Base-by-base conservation (phyloP, 2,888 invertebrate species). In the Troides oblongomaculatus region DNA sequence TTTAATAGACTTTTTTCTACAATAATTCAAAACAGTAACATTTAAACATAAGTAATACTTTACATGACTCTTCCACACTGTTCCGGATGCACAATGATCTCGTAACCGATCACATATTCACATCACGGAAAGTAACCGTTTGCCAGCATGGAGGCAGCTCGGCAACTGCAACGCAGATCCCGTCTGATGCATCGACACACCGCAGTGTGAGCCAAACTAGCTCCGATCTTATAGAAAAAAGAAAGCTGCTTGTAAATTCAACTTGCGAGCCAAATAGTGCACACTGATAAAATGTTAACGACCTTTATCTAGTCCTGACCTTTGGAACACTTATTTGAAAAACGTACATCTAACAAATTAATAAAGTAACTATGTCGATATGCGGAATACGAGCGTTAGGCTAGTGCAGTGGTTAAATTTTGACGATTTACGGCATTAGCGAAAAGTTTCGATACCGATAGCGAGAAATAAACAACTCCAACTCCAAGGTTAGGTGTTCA, bases 251-350 rank as follows among this genome's bases (percentile, higher is more conserved):
- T 69, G 64, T 72, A 74, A 75, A 77, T 77, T 75, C 76, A 75
- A 72, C 73, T 72, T 72, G 73, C 72, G 79, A 77, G 79, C 79
- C 79, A 79, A 79, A 76, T 74, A 70, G 72, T 75, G 74, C 73
- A 74, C 78, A 77, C 79, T 79, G 77, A 78, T 78, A 79, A 78
- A 75, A 75, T 73, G 77, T 75, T 77, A 76, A 74, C 77, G 76
- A 77, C 78, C 78, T 79, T 78, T 77, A 74, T 73, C 73, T 74
- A 76, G 73, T 73, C 68, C 69, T 70, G 71, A 69, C 72, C 72
- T 71, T 71, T 63, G 63, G 62, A 25, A 56, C 69, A 58, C 65
- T 59, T 71, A 53, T 65, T 62, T 59, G 58, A 58, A 58, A 60
- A 68, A 58, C 68, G 68, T 65, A 60, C 62, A 46, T 62, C 57